Evolutionary conservation across 2,113 vertebrate genomes (phyloP), one percentile per base, ranked within the genome.

Genomic region (Festucalex cinctus): DNA sequence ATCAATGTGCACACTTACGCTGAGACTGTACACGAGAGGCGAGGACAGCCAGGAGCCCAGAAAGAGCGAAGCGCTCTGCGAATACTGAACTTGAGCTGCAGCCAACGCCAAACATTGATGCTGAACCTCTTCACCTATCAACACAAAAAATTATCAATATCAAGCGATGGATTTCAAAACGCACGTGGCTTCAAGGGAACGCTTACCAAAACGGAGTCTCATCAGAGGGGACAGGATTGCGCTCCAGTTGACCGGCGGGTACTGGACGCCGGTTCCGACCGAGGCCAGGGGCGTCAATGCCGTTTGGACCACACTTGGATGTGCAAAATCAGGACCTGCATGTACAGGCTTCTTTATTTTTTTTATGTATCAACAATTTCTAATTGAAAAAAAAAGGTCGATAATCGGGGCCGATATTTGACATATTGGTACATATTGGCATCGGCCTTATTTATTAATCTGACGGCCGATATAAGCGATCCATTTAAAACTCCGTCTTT

Each of bases 161-260:
- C 24, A 5, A 9, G 32, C 24, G n/a, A 6, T 0, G 0, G 1
- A 24, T 3, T 2, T 14, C 2, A 0, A 5, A n/a, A 9, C 1
- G 49, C 1, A 41, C 8, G 10, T 9, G 5, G 16, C 44, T 46
- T 46, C 44, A 19, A 46, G 0, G 0, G 17, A 0, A 39, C 6
- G 28, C 26, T 91, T 91, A 98, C 97, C 95, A 39, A 98, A 98
- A 80, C 94, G 89, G 17, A 98, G 91, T 36, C 97, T 94, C 94
- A 98, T 95, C 44, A 98, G 90, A 65, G 96, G 94, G 58, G 95
- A 95, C 65, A 99, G 93, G 60, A 95, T 68, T 0, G 93, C 88
- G 7, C 92, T 93, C 96, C 96, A 98, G 85, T 98, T 98, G 67
- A 94, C 86, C 56, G 96, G 96, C 8, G 97, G 97, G 78, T 93